Evolutionary conservation across 2,888 invertebrate genomes (phyloP), one percentile per base, ranked within the genome.

Genomic region (Epinotia bilunana): DNA sequence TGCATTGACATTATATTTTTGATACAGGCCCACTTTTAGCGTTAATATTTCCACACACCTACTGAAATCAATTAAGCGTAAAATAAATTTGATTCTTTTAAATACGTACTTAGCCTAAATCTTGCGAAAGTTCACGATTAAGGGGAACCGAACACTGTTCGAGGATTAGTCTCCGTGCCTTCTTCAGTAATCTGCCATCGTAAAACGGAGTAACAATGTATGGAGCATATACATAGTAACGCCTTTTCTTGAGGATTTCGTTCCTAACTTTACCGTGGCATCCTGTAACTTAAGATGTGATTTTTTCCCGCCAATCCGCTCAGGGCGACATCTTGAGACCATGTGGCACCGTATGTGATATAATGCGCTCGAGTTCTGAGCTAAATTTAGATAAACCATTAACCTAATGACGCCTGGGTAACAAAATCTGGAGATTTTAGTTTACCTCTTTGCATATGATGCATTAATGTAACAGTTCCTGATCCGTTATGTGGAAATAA

Each of bases 271-370:
- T 77, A 91, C 87, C 87, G 88, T 90, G 92, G 88, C 90, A 92
- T 93, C 93, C 93, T 93, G 93, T 94, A 93, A 94, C 85, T 81
- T 85, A 91, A 94, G 92, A 91, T 87, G 90, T 84, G 79, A 83
- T 90, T 91, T 94, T 93, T 93, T 91, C 88, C 86, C 84, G 79
- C 81, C 88, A 89, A 90, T 87, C 88, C 87, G 86, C 89, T 88
- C 87, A 85, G 90, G 91, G 82, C 84, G 82, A 87, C 93, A 93
- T 92, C 87, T 93, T 94, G 93, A 87, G 82, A 91, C 90, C 93
- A 93, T 93, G 88, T 93, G 92, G 91, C 85, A 82, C 79, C 83
- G 81, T 83, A 82, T 80, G 79, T 80, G 83, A 82, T 84, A 85
- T 82, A 86, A 84, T 85, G 83, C 83, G 83, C 84, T 83, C 83